phyloP scores from a whole-genome alignment of 2,113 vertebrate species.

The Enhydra lutris region DNA sequence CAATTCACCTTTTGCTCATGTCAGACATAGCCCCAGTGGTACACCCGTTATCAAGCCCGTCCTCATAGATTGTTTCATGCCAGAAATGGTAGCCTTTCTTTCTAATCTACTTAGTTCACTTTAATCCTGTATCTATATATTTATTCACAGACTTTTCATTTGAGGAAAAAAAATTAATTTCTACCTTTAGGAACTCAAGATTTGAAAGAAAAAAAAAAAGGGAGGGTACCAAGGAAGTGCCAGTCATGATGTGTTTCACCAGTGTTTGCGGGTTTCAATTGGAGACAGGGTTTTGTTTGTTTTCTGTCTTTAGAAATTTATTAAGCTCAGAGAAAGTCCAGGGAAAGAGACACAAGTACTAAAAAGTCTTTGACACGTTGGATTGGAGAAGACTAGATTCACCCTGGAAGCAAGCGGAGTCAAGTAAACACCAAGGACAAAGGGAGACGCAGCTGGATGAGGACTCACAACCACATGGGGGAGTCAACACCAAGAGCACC shows the following conservation, averaged over 20 bases:
- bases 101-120: neutral
- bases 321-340: neutral
- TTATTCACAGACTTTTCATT: neutral
- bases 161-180: neutral
- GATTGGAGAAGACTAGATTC: neutral
- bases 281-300: neutral
- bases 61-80: neutral
- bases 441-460: neutral
- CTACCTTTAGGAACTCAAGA: neutral
- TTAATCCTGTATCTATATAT: neutral
- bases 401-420: neutral
- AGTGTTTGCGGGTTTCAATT: neutral
- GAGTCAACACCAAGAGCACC: rapidly evolving
- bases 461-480: rapidly evolving
- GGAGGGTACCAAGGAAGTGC: neutral
- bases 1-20: neutral
- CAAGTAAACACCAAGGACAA: neutral
- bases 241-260: neutral
- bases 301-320: constrained; percentile 3
- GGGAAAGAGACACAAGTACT: neutral
- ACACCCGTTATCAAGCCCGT: neutral
- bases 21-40: neutral
- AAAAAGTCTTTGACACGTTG: neutral
- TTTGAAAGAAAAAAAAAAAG: neutral
- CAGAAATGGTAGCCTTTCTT: neutral